Conservation (phyloP, 2,797 vertebrate genomes). For the Tragopan temminckii region DNA sequence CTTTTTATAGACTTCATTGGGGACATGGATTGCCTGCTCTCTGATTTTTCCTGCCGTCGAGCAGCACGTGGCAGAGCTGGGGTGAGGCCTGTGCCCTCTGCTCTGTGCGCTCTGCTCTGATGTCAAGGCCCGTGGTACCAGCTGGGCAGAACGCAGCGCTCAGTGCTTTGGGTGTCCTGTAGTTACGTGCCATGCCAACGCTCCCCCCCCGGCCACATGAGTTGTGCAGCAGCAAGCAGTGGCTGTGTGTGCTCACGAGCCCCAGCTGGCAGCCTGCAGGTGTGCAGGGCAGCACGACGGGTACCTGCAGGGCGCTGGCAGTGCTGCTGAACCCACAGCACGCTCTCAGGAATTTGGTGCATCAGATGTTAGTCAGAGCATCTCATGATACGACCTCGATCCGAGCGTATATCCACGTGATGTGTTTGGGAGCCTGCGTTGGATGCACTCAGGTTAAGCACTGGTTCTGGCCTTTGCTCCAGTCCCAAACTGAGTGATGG, state of each 20-base stretch:
- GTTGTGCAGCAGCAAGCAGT: conserved; percentile 21
- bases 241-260: neutral
- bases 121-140: neutral
- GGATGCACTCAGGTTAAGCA: neutral
- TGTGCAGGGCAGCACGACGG: conserved; percentile 37
- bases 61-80: neutral
- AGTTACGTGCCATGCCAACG: accelerated
- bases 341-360: conserved; percentile 69
- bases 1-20: neutral
- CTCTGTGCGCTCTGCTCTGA: neutral
- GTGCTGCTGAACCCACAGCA: conserved; percentile 54
- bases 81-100: neutral
- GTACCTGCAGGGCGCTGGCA: conserved; percentile 74
- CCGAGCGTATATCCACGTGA: conserved; percentile 26
- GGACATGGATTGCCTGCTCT: neutral
- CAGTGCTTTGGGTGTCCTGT: neutral
- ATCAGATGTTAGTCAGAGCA: conserved; percentile 72
- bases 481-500: neutral
- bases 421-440: conserved; percentile 31
- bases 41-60: neutral
- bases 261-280: conserved; percentile 38
- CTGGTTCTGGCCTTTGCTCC: neutral
- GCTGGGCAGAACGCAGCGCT: neutral
- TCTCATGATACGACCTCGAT: conserved; percentile 61
- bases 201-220: neutral